Conservation (phyloP, 2,113 vertebrate species). For the Procavia capensis region DNA sequence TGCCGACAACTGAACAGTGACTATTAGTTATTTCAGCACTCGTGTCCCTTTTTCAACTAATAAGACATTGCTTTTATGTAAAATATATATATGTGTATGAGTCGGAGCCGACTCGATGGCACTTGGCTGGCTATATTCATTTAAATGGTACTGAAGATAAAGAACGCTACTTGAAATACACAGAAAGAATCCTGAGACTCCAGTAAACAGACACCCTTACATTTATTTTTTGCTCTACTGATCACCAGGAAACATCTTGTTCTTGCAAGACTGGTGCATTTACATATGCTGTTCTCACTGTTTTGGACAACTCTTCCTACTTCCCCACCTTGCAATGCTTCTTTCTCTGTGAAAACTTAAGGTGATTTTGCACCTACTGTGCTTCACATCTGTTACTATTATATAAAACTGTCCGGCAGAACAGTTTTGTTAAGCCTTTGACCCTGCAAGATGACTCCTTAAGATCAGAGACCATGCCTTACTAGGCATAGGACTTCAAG, state of each 20-base stretch:
- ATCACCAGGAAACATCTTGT: slow-evolving; percentile 27
- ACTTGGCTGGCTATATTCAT: too few species aligned
- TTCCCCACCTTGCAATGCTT: slow-evolving; percentile 29
- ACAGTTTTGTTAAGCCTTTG: background rate
- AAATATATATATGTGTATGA: too few species aligned
- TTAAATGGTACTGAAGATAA: slow-evolving; percentile 47
- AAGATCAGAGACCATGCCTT: background rate
- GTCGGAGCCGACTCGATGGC: too few species aligned
- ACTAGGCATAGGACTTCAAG: background rate
- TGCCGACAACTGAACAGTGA: slow-evolving; percentile 20
- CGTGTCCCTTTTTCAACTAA: background rate
- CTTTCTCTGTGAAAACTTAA: slow-evolving; percentile 34
- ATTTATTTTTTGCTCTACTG: slow-evolving; percentile 8
- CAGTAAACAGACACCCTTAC: background rate
- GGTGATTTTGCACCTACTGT: background rate
- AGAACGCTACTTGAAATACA: background rate
- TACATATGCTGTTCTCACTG: slow-evolving; percentile 1
- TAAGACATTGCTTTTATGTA: background rate
- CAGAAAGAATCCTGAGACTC: slow-evolving; percentile 19
- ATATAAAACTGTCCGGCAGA: background rate
- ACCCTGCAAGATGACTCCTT: background rate
- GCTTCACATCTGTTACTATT: background rate
- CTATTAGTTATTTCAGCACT: background rate
- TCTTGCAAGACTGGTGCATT: background rate
- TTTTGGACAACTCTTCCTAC: background rate